Evolutionary conservation across 2,888 invertebrate genomes (phyloP).

Genomic region (Apotomis betuletana): DNA sequence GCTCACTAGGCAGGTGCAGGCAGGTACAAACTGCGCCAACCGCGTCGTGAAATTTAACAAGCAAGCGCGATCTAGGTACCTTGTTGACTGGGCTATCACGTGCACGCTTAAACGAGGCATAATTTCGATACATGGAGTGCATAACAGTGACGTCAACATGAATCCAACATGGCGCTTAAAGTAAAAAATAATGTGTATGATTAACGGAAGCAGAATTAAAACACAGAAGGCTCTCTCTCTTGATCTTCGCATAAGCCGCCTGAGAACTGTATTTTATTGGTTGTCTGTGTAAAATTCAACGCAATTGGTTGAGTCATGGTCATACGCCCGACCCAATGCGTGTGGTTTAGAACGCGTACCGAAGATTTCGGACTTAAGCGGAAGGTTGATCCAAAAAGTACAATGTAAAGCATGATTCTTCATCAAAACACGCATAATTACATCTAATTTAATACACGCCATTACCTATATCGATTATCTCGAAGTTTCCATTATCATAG

Average conservation of each 20-base stretch:
- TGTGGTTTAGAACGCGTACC: no score
- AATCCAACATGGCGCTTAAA: slow-evolving; percentile 17
- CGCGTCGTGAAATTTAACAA: not conserved
- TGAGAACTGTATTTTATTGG: no score
- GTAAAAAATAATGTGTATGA: slow-evolving; percentile 12
- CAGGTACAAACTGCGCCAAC: no score
- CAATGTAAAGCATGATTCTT: no score
- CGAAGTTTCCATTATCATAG: slow-evolving; percentile 6
- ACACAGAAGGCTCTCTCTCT: no score
- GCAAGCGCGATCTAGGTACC: not conserved
- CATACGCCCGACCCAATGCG: no score
- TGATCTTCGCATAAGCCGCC: no score
- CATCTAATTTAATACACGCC: slow-evolving; percentile 21
- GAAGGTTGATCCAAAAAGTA: no score
- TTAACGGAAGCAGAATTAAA: not conserved
- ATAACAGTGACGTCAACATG: slow-evolving; percentile 4
- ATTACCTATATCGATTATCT: slow-evolving; percentile 33
- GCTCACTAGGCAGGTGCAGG: no score
- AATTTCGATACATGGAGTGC: slow-evolving; percentile 3
- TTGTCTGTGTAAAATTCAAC: no score
- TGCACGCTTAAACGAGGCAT: slow-evolving; percentile 4
- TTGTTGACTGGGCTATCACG: slow-evolving; percentile 9
- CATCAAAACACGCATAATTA: slow-evolving; percentile 27
- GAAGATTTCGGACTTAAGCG: no score
- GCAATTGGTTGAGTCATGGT: no score